A percentile compares a stretch with the other conserved stretches of the same genome.
Evolutionary conservation across 1,140 invertebrate species (phyloP).

Genomic region (Epicauta chinensis): DNA sequence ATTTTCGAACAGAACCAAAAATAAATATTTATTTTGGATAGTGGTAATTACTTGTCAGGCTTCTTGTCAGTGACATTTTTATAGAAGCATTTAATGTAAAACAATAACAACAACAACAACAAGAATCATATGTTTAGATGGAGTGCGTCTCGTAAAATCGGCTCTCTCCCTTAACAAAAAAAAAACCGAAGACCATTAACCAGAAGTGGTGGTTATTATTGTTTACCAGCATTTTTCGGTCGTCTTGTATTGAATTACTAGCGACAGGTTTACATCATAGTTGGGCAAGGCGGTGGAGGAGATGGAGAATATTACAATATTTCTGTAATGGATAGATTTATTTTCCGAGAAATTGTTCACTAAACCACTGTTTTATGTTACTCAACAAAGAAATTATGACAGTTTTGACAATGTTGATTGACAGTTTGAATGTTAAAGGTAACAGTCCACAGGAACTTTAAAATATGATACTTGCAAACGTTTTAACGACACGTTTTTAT

Average conservation of each 20-base stretch:
- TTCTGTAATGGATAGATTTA: constrained; percentile 1
- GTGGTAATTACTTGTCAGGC: constrained; percentile 16
- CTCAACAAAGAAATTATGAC: no score
- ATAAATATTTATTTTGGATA: constrained; percentile 9
- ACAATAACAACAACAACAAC: constrained; percentile 11
- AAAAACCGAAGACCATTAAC: neutral
- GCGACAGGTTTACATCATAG: constrained; percentile 3
- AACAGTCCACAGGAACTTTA: no score
- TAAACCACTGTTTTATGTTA: constrained; percentile 8
- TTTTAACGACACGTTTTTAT: no score
- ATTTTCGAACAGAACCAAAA: constrained; percentile 10
- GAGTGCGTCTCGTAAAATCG: constrained; percentile 7
- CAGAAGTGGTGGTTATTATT: neutral
- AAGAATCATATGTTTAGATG: constrained; percentile 4
- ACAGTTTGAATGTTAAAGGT: no score
- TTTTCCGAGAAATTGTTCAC: constrained; percentile 6
- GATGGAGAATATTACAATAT: neutral
- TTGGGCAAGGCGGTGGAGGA: neutral
- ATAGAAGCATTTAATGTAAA: constrained; percentile 3
- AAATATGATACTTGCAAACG: no score
- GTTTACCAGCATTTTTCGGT: neutral
- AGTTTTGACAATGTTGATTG: no score
- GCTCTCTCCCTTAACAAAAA: neutral
- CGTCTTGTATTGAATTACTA: neutral
- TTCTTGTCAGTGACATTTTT: constrained; percentile 14